Evolutionary conservation across 2,888 invertebrate genomes (phyloP).

Genomic region (Scaptomyza tumidula): DNA sequence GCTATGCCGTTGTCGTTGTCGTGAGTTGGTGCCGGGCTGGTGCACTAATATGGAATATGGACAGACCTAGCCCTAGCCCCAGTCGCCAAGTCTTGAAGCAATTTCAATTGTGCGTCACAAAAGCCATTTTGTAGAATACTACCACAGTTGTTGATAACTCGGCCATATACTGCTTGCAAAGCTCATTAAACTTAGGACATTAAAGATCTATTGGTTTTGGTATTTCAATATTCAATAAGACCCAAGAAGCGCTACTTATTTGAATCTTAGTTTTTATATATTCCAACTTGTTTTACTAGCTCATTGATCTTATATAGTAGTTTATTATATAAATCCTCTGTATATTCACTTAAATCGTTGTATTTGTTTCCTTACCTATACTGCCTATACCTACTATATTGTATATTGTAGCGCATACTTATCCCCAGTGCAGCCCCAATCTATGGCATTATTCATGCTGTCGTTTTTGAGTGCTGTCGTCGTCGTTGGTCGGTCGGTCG

Average conservation of each 20-base stretch:
- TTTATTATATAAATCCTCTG: not conserved
- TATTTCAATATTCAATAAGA: too few species aligned
- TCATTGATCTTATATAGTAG: not conserved
- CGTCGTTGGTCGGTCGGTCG: conserved; percentile 31
- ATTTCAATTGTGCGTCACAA: conserved; percentile 49
- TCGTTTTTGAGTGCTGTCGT: conserved; percentile 60
- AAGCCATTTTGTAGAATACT: conserved; percentile 22
- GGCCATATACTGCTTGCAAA: not conserved
- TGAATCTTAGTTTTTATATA: too few species aligned
- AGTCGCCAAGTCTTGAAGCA: conserved; percentile 43
- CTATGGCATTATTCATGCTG: conserved; percentile 62
- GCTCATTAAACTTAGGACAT: not conserved
- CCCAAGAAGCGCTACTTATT: too few species aligned
- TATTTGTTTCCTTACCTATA: conserved; percentile 21
- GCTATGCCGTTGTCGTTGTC: conserved; percentile 20
- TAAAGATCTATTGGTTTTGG: not conserved
- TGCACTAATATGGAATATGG: conserved; percentile 44
- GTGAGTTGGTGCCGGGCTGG: conserved; percentile 21
- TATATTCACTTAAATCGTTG: not conserved
- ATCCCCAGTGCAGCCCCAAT: conserved; percentile 59
- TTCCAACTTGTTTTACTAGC: not conserved
- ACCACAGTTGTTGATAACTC: conserved; percentile 20
- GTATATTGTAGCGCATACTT: conserved; percentile 49
- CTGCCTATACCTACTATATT: conserved; percentile 15
- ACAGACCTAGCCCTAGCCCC: conserved; percentile 28